Conservation (phyloP, 2,888 invertebrate species). For the Chydorus sphaericus region DNA sequence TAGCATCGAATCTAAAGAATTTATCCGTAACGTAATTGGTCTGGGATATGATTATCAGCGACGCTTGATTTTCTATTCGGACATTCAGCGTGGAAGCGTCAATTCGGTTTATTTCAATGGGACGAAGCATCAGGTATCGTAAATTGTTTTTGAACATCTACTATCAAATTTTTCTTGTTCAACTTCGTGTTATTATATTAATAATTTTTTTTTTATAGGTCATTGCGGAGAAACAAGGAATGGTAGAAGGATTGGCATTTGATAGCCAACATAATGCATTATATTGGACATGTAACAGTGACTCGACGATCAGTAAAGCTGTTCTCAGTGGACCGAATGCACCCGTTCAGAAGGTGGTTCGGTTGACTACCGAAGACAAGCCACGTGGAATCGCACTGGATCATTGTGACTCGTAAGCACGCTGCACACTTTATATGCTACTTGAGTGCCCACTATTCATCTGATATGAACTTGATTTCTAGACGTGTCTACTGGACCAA, state of each 20-base stretch:
- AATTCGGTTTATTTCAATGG: conserved; percentile 70
- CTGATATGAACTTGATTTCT: conserved; percentile 16
- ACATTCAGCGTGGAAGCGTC: conserved; percentile 72
- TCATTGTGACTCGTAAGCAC: conserved; percentile 47
- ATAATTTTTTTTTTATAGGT: not conserved
- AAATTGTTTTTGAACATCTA: conserved; percentile 1
- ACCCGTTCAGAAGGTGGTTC: conserved; percentile 36
- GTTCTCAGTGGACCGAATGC: conserved; percentile 29
- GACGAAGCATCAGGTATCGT: conserved; percentile 46
- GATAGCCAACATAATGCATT: conserved; percentile 50
- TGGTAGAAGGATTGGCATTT: conserved; percentile 74
- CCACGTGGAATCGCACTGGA: conserved; percentile 74
- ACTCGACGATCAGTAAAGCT: conserved; percentile 51
- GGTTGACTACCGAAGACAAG: conserved; percentile 52
- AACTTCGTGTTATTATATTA: conserved; percentile 20
- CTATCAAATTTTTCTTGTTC: conserved; percentile 7
- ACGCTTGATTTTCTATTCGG: conserved; percentile 65
- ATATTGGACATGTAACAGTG: conserved; percentile 75
- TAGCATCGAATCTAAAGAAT: conserved; percentile 50
- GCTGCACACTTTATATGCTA: not conserved
- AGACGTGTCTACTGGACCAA: conserved; percentile 75
- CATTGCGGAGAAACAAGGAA: conserved; percentile 47
- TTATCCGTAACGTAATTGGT: conserved; percentile 74
- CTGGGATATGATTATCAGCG: conserved; percentile 59
- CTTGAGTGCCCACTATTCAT: not conserved